Evolutionary conservation across 2,113 vertebrate genomes (phyloP), one percentile per base, ranked within the genome.

Genomic region (Nicator chloris): DNA sequence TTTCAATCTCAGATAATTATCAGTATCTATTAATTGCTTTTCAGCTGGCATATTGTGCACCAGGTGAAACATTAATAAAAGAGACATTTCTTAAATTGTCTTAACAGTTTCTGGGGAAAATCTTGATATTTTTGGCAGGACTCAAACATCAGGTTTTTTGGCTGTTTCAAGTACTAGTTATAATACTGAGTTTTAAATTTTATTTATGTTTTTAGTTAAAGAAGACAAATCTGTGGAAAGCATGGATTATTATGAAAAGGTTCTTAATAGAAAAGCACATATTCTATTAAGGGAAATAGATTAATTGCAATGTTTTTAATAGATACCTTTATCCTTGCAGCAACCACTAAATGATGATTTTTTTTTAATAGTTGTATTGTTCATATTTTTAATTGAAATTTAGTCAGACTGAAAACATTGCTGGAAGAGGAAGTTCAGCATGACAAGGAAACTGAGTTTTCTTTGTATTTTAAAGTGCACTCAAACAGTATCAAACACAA

Each of bases 1-100:
- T 90, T 94, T 94, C 90, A 63, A 51, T 94, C 75, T 83, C 10
- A 13, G 70, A 79, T 95, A 95, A 96, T 96, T 95, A 96, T 90
- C 85, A 83, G 56, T 72, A 82, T 45, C 40, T 88, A 86, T 71
- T 92, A 94, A 95, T 94, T 96, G 51, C 30, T 88, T 92, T 90
- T 86, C 76, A 40, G 31, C 51, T 63, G 87, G 53, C 15, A 59
- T 53, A 77, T 59, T 72, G 10, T 59, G 42, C 1, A 1, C 42
- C 47, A 83, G 64, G 92, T 91, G 35, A 87, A 93, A 37, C 30
- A 77, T 79, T 83, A 54, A 81, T 88, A 88, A 84, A 78, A 83
- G 47, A 54, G 42, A 73, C 54, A 65, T 93, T 84, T 69, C 57
- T 89, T 92, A 40, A 71, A 30, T 50, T 57, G 30, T 53, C 49